A percentile compares a stretch with the other conserved stretches of the same genome.
Evolutionary conservation across 2,888 invertebrate genomes (phyloP).

Genomic region (Melipona beecheii): DNA sequence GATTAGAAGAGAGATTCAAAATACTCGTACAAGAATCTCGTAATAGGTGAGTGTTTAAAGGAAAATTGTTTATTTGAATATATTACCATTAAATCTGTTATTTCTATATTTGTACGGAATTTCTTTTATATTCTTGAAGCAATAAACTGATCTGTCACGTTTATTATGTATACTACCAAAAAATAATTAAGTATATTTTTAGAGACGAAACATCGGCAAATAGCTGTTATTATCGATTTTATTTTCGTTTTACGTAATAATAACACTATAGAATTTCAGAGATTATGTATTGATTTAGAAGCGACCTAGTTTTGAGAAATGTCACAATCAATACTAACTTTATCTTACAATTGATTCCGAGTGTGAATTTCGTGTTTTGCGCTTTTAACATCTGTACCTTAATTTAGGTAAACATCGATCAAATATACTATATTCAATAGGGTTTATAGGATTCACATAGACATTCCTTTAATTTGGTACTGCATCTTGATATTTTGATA

Average conservation of each 20-base stretch:
- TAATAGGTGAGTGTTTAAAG: constrained; percentile 73
- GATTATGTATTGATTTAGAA: constrained; percentile 66
- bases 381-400: constrained; percentile 37
- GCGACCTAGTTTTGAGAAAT: constrained; percentile 68
- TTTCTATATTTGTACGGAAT: not conserved
- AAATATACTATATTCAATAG: not conserved
- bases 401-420: constrained; percentile 57
- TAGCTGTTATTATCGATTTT: constrained; percentile 14
- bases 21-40: constrained; percentile 77
- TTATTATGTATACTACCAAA: not conserved
- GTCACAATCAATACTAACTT: constrained; percentile 71
- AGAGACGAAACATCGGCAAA: not conserved
- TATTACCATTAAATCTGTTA: not conserved
- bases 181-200: not conserved
- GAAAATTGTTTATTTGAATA: not conserved
- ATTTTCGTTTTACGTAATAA: constrained; percentile 10
- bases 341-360: constrained; percentile 37
- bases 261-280: constrained; percentile 26
- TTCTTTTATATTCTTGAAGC: not conserved
- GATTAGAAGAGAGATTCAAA: constrained; percentile 79
- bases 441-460: constrained; percentile 19
- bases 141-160: not conserved
- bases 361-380: constrained; percentile 33
- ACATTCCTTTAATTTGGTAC: constrained; percentile 33
- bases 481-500: constrained; percentile 28